Base-by-base conservation (phyloP, 2,113 vertebrate genomes). In the Spea multiplicata region DNA sequence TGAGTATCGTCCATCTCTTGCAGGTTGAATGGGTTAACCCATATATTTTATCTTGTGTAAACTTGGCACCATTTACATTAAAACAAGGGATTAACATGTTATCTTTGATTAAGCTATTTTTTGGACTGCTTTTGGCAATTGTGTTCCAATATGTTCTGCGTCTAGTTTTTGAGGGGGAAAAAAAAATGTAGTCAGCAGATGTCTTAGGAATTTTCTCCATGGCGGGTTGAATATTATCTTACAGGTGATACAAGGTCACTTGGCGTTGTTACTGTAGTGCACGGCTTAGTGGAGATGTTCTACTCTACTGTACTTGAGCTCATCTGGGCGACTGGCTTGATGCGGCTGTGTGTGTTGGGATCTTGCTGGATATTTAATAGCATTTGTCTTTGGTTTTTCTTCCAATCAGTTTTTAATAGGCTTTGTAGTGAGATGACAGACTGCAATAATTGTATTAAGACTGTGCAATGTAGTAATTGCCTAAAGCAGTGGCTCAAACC, bases 201-300 rank as follows among this genome's bases (percentile, higher is more conserved):
- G 61, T 47, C 14, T 79, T 44, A 45, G 61, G 76, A 79, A 55
- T 79, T 10, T 17, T 73, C 8, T 9, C 3, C 12, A 78, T 44
- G 8, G 46, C 5, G 48, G 16, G 5, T 30, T n/a, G 49, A 44
- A 44, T 49, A 72, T 72, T 79, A 73, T 73, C 10, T 73, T 79
- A 57, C 70, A 79, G 76, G 76, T 71, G 76, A 72, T 78, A 8
- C 10, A 48, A 49, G 76, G 76, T 78, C 76, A 79, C 76, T 49
- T 66, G 69, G 76, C 70, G 17, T 8, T 5, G 9, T n/a, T n/a
- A 8, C 13, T 30, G 5, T 13, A 8, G 16, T 0, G 6, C 4
- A 14, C 5, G 47, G 74, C 9, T 6, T 52, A 10, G 50, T 13
- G 8, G 55, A 59, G 55, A 9, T 12, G 10, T 59, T 8, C 14